A percentile compares a stretch with the other conserved stretches of the same genome.
Evolutionary conservation across 2,113 vertebrate species (phyloP).

Genomic region (Poicephalus meyeri): DNA sequence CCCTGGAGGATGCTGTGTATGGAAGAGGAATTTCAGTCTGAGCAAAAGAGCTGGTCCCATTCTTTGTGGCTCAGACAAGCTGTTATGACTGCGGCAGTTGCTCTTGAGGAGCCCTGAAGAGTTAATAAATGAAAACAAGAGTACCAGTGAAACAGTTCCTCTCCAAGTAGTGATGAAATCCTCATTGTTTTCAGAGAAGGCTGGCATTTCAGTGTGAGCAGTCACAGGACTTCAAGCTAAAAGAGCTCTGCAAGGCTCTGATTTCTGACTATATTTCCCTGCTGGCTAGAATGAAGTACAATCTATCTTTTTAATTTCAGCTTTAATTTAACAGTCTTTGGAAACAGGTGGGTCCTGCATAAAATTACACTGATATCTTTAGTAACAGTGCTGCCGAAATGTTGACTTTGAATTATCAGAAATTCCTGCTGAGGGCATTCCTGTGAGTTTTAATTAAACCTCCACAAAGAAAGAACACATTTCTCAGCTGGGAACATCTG

Average conservation of each 20-base stretch:
- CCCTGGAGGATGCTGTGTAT: not conserved
- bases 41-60: not conserved
- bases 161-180: not conserved
- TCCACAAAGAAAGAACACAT: not conserved
- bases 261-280: not conserved
- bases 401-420: not conserved
- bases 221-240: not conserved
- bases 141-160: not conserved
- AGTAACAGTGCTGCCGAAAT: not conserved
- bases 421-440: not conserved
- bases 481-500: not conserved
- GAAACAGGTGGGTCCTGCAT: not conserved
- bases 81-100: not conserved
- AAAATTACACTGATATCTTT: not conserved
- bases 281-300: not conserved
- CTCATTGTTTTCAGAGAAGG: not conserved
- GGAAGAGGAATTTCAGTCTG: not conserved
- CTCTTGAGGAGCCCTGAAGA: not conserved
- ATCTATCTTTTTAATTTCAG: not conserved
- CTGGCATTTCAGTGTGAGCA: not conserved
- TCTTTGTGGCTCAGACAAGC: not conserved
- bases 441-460: not conserved
- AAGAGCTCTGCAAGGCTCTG: not conserved
- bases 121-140: not conserved
- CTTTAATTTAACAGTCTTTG: not conserved